phyloP scores from a whole-genome alignment of 1,140 invertebrate species.

The Drosophila nannoptera region DNA sequence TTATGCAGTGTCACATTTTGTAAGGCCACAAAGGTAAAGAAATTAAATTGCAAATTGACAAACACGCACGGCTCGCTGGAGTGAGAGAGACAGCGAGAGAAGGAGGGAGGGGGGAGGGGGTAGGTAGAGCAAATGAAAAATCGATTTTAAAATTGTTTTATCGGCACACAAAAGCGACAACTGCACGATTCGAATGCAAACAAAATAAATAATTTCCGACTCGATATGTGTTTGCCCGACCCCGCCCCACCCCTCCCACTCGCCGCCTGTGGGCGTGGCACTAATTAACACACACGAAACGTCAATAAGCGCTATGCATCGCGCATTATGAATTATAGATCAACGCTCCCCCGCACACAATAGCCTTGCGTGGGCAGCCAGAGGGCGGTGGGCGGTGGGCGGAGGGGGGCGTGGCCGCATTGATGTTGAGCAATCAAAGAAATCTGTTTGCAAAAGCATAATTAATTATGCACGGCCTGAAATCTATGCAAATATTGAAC shows the following conservation, averaged over 20 bases:
- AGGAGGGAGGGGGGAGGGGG: neutral
- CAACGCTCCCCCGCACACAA: neutral
- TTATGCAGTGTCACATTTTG: slow-evolving; percentile 15
- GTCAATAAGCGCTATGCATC: slow-evolving; percentile 11
- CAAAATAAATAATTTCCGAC: slow-evolving; percentile 9
- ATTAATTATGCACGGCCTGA: neutral
- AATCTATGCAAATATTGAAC: too few relatives aligned
- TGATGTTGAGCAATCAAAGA: neutral
- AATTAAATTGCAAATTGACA: slow-evolving; percentile 7
- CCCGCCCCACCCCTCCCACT: too few relatives aligned
- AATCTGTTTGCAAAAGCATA: neutral
- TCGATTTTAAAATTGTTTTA: neutral
- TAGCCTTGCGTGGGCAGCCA: neutral
- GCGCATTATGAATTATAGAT: neutral
- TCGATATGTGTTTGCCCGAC: slow-evolving; percentile 1
- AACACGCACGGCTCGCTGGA: neutral
- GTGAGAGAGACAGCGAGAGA: neutral
- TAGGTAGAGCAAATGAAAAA: neutral
- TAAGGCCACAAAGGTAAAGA: slow-evolving; percentile 1
- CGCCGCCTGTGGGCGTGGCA: slow-evolving; percentile 4
- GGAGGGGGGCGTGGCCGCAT: neutral
- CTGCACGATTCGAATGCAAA: neutral
- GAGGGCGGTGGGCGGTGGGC: too few relatives aligned
- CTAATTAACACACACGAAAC: slow-evolving; percentile 18
- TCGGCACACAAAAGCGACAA: neutral